phyloP scores from a whole-genome alignment of 2,888 invertebrate species.

The Bedellia somnulentella region DNA sequence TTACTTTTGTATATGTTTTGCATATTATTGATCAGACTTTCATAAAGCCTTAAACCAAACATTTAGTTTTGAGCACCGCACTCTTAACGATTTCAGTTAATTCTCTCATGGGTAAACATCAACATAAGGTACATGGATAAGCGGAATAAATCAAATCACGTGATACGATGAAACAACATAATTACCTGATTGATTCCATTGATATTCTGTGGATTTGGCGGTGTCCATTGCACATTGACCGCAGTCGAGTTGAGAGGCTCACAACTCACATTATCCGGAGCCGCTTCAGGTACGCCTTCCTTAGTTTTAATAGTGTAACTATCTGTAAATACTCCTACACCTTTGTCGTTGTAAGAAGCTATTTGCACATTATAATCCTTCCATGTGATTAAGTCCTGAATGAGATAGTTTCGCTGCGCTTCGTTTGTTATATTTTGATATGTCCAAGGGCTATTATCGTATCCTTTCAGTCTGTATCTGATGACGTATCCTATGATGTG shows the following conservation, averaged over 20 bases:
- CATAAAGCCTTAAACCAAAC: too few species aligned
- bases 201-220: constrained; percentile 95
- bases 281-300: constrained; percentile 93
- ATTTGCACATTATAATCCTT: constrained; percentile 96
- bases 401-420: constrained; percentile 85
- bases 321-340: constrained; percentile 89
- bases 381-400: constrained; percentile 94
- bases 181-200: constrained; percentile 93
- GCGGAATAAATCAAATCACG: too few species aligned
- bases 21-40: too few species aligned
- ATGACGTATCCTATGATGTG: constrained; percentile 92
- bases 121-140: too few species aligned
- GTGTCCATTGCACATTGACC: constrained; percentile 86
- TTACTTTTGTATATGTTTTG: too few species aligned
- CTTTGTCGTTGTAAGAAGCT: constrained; percentile 96
- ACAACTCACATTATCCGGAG: constrained; percentile 81
- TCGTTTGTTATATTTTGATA: constrained; percentile 90
- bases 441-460: constrained; percentile 91
- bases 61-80: too few species aligned
- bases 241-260: constrained; percentile 86
- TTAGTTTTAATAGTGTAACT: constrained; percentile 92
- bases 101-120: too few species aligned
- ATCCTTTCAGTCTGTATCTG: constrained; percentile 87
- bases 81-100: too few species aligned
- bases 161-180: too few species aligned